Conservation (phyloP, 2,888 invertebrate species). For the Ophraella communa region DNA sequence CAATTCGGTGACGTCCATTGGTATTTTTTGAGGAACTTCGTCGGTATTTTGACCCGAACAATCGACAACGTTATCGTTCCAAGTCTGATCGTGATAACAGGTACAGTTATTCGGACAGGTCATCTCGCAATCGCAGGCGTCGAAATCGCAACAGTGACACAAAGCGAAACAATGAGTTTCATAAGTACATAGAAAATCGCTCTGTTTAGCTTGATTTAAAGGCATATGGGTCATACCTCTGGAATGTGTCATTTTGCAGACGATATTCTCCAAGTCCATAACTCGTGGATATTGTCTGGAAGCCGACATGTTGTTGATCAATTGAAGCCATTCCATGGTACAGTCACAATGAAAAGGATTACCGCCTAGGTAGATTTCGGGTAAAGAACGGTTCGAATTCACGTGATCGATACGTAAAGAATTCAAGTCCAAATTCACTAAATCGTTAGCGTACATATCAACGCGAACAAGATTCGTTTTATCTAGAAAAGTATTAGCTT, state of each 20-base stretch:
- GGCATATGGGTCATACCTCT: conserved; percentile 81
- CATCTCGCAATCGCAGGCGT: conserved; percentile 96
- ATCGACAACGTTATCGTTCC: conserved; percentile 92
- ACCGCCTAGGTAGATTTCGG: conserved; percentile 89
- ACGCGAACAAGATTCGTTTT: conserved; percentile 85
- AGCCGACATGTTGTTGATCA: conserved; percentile 84
- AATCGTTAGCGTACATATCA: conserved; percentile 88
- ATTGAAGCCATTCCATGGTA: conserved; percentile 93
- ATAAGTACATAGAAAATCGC: conserved; percentile 91
- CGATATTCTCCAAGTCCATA: conserved; percentile 86
- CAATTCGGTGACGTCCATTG: conserved; percentile 93
- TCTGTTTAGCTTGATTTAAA: conserved; percentile 76
- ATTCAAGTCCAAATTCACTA: conserved; percentile 82
- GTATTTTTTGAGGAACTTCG: conserved; percentile 84
- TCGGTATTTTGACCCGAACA: conserved; percentile 81
- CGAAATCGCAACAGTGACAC: conserved; percentile 96
- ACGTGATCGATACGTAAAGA: conserved; percentile 80
- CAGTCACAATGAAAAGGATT: conserved; percentile 96
- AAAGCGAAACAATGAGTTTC: conserved; percentile 92
- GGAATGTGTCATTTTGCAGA: conserved; percentile 86
- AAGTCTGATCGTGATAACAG: conserved; percentile 93
- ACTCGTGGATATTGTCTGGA: conserved; percentile 85
- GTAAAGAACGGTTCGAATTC: conserved; percentile 74
- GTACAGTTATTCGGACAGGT: conserved; percentile 93
- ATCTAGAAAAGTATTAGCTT: conserved; percentile 85